Evolutionary conservation across 2,888 invertebrate genomes (phyloP), one percentile per base, ranked within the genome.

Genomic region (Hydroisotoma schaefferi): DNA sequence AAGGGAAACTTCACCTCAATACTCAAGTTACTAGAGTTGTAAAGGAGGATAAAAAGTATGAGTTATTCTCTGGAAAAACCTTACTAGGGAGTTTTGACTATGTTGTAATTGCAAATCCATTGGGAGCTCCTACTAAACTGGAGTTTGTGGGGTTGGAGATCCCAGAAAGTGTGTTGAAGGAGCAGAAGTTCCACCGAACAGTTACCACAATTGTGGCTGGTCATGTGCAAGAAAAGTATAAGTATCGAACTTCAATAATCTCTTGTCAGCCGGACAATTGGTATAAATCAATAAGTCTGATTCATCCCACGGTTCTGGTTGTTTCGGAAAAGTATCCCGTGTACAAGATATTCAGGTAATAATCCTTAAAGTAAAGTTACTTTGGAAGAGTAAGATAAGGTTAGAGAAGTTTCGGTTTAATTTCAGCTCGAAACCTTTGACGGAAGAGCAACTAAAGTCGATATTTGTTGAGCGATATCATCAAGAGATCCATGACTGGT

Each of bases 321-420:
- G 61, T 67, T 18, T 56, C 62, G 6, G 68, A 72, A 22, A 69
- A 73, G 8, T 67, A 73, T 1, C 75, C 75, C 53, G 78, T 84
- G 3, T 85, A 81, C 78, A 84, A 85, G 75, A 75, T 84, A 26
- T 85, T 85, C 73, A n/a, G n/a, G n/a, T n/a, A n/a, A n/a, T n/a
- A n/a, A n/a, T n/a, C n/a, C n/a, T n/a, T n/a, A n/a, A n/a, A n/a
- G n/a, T n/a, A n/a, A n/a, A n/a, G n/a, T n/a, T n/a, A n/a, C n/a
- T n/a, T n/a, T n/a, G n/a, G n/a, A n/a, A n/a, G n/a, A n/a, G n/a
- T n/a, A n/a, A n/a, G n/a, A n/a, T n/a, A n/a, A n/a, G n/a, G n/a
- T n/a, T n/a, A n/a, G n/a, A n/a, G n/a, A n/a, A n/a, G n/a, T n/a
- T n/a, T n/a, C n/a, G n/a, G n/a, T n/a, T n/a, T n/a, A n/a, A n/a